Evolutionary conservation across 2,797 vertebrate species (phyloP).

Genomic region (Propithecus perrieri): DNA sequence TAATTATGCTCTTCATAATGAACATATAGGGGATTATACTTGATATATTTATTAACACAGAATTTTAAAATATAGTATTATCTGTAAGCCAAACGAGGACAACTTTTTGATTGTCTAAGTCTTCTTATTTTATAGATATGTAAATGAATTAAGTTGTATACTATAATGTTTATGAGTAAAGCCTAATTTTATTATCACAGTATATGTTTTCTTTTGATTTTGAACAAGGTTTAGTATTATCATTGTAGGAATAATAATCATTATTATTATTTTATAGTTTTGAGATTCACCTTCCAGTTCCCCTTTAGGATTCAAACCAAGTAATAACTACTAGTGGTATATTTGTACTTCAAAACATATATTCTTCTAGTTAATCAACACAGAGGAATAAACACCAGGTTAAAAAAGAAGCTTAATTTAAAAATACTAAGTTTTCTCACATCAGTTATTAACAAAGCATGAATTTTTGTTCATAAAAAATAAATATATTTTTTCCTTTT

Average conservation of each 20-base stretch:
- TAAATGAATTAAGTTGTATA: neutral
- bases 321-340: neutral
- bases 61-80: neutral
- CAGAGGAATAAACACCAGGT: neutral
- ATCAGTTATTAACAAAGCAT: neutral
- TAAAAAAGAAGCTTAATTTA: neutral
- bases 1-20: neutral
- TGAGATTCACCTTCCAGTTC: neutral
- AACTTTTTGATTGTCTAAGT: neutral
- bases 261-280: neutral
- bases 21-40: neutral
- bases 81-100: neutral
- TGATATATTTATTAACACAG: neutral
- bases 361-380: neutral
- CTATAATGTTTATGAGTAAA: neutral
- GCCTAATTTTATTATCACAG: neutral
- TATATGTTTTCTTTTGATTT: neutral
- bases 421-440: neutral
- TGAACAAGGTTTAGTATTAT: neutral
- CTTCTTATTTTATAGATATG: neutral
- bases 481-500: neutral
- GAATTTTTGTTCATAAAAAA: neutral
- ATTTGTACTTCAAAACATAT: neutral
- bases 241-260: neutral
- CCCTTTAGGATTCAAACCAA: slow-evolving; percentile 15